Evolutionary conservation across 92 coral and sea anemone genomes (phyloP).

Genomic region (Paramuricea clavata): DNA sequence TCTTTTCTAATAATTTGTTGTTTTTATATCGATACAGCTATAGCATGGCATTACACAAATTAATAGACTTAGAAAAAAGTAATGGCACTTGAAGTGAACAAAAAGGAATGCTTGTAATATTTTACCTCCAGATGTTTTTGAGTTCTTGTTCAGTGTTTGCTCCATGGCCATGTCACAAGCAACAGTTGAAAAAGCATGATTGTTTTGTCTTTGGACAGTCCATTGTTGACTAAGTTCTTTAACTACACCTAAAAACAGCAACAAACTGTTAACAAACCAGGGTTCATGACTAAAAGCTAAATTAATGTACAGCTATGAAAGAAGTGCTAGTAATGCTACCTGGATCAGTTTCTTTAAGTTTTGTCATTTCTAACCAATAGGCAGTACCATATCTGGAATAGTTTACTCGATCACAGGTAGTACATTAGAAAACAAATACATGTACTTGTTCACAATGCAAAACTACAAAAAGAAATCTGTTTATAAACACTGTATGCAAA

Average conservation of each 20-base stretch:
- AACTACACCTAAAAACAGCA: not conserved
- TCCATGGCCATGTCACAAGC: constrained; percentile 25
- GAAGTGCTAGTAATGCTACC: constrained; percentile 45
- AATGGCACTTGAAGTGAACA: too few relatives aligned
- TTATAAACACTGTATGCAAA: not conserved
- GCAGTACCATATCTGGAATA: constrained; percentile 57
- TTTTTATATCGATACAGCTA: too few relatives aligned
- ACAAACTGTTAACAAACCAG: not conserved
- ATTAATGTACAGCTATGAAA: not conserved
- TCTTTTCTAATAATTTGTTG: not conserved
- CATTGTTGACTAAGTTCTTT: constrained; percentile 28
- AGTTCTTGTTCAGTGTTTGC: constrained; percentile 14
- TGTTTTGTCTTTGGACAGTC: constrained; percentile 11
- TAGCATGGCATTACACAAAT: too few relatives aligned
- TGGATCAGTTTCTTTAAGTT: constrained; percentile 54
- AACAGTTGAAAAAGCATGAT: constrained; percentile 11
- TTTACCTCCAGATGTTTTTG: constrained; percentile 29
- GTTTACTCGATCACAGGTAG: constrained; percentile 52
- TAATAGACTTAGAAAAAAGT: too few relatives aligned
- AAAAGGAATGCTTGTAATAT: not conserved
- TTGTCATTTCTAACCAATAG: constrained; percentile 57
- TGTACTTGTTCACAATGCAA: not conserved
- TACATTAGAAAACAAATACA: constrained; percentile 35
- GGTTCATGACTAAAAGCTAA: not conserved
- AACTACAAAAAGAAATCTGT: not conserved